Conservation (phyloP, 2,888 invertebrate species). For the Deilephila porcellus region DNA sequence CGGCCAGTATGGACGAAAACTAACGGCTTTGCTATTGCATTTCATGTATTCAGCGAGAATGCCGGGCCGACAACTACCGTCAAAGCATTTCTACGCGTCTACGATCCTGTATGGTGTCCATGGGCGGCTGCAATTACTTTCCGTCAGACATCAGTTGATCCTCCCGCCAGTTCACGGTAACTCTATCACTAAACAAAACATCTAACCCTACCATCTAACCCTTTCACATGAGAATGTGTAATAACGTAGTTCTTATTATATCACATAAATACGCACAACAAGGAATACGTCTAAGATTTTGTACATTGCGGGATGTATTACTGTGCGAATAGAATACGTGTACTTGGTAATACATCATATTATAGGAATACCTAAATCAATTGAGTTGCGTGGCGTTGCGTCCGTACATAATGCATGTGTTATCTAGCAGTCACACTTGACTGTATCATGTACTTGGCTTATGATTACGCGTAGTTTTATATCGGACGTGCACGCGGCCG, state of each 20-base stretch:
- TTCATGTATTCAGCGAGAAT: neutral
- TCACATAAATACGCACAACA: too few species aligned
- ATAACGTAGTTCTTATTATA: too few species aligned
- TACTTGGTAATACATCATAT: constrained; percentile 3
- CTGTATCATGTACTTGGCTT: neutral
- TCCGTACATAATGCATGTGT: neutral
- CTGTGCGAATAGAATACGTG: neutral
- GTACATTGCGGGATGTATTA: neutral
- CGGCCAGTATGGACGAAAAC: neutral
- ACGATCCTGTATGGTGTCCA: neutral
- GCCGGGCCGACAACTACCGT: neutral
- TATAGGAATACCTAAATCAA: neutral
- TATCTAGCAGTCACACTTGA: constrained; percentile 3
- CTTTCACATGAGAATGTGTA: too few species aligned
- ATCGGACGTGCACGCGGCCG: neutral
- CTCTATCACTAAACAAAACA: too few species aligned
- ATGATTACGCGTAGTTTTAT: constrained; percentile 5
- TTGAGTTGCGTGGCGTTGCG: neutral
- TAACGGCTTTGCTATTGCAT: neutral
- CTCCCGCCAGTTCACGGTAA: too few species aligned
- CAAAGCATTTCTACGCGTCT: neutral
- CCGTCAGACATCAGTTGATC: too few species aligned
- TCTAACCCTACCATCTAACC: too few species aligned
- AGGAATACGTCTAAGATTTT: neutral
- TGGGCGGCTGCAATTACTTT: too few species aligned